Percentiles rank a stretch among this genome's conserved stretches.
These are phyloP conservation scores for Hirtodrosophila histrioides DNA, from an alignment of 2,888 invertebrate genomes.

Conservation along the genomic window DNA sequence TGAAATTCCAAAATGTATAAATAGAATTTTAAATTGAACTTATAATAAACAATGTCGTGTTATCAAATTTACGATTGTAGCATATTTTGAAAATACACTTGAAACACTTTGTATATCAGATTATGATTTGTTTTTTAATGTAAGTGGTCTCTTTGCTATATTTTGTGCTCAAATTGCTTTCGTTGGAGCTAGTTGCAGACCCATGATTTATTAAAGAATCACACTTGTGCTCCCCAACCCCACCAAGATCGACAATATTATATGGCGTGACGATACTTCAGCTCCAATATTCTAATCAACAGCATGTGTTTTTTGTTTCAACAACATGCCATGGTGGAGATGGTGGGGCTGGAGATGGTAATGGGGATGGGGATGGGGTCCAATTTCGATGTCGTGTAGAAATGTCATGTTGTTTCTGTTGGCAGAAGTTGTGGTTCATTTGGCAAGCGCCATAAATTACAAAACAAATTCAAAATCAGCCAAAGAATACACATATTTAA, in stretches of 20 bases:
- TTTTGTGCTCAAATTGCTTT: conserved; percentile 12
- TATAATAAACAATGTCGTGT: too few species aligned
- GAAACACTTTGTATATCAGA: conserved; percentile 3
- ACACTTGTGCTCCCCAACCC: conserved; percentile 14
- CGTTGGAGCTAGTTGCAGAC: conserved; percentile 10
- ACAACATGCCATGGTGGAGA: conserved; percentile 16
- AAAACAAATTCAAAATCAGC: conserved; percentile 31
- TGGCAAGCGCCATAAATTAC: conserved; percentile 66
- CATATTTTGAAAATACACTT: too few species aligned
- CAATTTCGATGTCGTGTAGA: conserved; percentile 21
- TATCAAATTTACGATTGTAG: too few species aligned
- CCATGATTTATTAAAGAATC: conserved; percentile 31
- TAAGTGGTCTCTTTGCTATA: conserved; percentile 12
- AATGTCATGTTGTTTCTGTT: conserved; percentile 43
- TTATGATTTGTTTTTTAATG: background rate
- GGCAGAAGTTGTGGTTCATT: conserved; percentile 53
- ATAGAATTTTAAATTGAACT: too few species aligned
- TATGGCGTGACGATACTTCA: conserved; percentile 11
- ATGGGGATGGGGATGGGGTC: conserved; percentile 14
- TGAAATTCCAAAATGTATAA: too few species aligned
- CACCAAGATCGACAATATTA: background rate
- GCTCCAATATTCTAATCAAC: conserved; percentile 42
- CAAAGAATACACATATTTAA: conserved; percentile 32
- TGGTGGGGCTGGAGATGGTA: conserved; percentile 7
- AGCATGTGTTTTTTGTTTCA: conserved; percentile 65